Base-by-base conservation (phyloP, 2,797 vertebrate genomes). In the Paratrypauchen microcephalus region DNA sequence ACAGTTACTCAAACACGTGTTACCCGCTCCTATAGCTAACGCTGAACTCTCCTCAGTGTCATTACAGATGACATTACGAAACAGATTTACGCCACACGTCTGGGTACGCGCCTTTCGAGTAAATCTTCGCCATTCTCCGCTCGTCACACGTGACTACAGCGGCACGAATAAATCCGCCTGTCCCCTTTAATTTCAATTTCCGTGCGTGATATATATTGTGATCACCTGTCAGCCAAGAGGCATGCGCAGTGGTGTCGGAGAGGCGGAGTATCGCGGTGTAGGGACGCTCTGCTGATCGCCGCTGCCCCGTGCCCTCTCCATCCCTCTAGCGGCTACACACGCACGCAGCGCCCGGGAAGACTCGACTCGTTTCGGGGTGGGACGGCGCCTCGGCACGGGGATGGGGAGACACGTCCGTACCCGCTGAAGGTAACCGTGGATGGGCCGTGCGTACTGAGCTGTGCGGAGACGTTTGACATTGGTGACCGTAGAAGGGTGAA, bases 401-500 rank as follows among this genome's bases (percentile, higher is more conserved):
- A 92, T 87, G 90, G 89, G 78, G 76, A 77, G 68, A 68, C 74
- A 63, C 66, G 66, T 70, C 73, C 26, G 71, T 65, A 36, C 73
- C 74, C 67, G 74, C 62, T 78, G 73, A 85, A 92, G 92, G 92
- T 92, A 92, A 71, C 7, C 7, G 69, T 13, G 54, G 60, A 19
- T 23, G 18, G 48, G 50, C 52, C 52, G 21, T 12, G 21, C n/a
- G n/a, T 12, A 8, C 21, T 41, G 1, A 12, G 12, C 39, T 13
- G 39, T 13, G 54, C 5, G 70, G 18, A 36, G 19, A 41, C 66
- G 87, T 92, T 91, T 91, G 90, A 89, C 74, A 82, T 89, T 91
- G 87, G 86, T 90, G 87, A 83, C 91, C 80, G 86, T 92, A 36
- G 58, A 60, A 95, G 96, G 95, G 95, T 96, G 90, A 97, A 96